A percentile compares a stretch with the other conserved stretches of the same genome.
Evolutionary conservation across 2,888 invertebrate genomes (phyloP).

Genomic region (Trachelus troglodyta): DNA sequence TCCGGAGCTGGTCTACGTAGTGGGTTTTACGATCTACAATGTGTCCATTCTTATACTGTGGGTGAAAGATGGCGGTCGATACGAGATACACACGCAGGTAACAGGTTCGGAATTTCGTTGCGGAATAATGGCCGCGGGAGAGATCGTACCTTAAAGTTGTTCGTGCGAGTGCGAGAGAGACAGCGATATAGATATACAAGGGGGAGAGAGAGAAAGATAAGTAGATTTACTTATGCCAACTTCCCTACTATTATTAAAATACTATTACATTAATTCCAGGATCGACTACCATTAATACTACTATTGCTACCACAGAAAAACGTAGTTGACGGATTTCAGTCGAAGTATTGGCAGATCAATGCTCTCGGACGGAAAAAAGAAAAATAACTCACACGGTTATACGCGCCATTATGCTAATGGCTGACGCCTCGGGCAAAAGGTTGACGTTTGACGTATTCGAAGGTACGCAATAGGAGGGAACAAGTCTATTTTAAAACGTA

Average conservation of each 20-base stretch:
- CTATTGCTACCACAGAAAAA: background rate
- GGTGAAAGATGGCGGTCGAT: background rate
- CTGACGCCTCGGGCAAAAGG: background rate
- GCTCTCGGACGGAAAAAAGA: background rate
- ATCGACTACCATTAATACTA: background rate
- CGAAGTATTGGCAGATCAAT: background rate
- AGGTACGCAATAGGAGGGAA: background rate
- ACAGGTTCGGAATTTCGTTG: background rate
- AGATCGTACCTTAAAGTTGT: background rate
- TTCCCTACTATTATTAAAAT: background rate
- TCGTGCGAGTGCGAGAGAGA: background rate
- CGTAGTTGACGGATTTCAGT: background rate
- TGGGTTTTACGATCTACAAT: background rate
- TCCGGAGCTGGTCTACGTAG: background rate
- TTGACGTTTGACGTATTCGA: background rate
- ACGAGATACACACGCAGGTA: background rate
- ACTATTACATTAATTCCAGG: background rate
- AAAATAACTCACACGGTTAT: background rate
- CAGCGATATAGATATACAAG: background rate
- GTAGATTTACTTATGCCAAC: background rate
- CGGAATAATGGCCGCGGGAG: slow-evolving; percentile 1
- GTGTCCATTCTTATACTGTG: background rate
- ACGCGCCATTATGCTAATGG: slow-evolving; percentile 1
- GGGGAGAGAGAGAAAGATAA: slow-evolving; percentile 16
- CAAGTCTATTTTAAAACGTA: background rate